Conservation (phyloP, 2,797 vertebrate species). For the Caiman crocodilus region DNA sequence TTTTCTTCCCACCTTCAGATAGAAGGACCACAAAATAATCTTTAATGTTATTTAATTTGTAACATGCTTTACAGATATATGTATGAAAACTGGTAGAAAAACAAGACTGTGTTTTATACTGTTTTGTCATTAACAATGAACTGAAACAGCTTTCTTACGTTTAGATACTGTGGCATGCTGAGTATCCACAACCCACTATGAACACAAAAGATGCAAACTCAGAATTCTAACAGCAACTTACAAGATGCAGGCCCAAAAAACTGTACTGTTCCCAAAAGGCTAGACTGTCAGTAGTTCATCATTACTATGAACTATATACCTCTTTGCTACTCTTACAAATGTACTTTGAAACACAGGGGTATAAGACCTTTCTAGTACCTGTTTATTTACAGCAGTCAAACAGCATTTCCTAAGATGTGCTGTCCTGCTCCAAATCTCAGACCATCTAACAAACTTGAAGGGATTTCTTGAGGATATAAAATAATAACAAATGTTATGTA, state of each 20-base stretch:
- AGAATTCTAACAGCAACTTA: background rate
- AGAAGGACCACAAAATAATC: background rate
- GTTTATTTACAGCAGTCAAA: background rate
- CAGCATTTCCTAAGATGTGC: background rate
- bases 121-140: background rate
- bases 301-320: background rate
- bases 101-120: background rate
- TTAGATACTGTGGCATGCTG: background rate
- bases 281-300: background rate
- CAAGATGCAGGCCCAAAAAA: no score
- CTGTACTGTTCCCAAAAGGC: background rate
- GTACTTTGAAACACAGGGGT: background rate
- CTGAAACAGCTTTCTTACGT: background rate
- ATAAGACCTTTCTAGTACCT: background rate
- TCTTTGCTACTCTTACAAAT: background rate
- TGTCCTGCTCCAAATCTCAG: background rate
- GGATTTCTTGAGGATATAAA: background rate
- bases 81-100: background rate
- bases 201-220: background rate
- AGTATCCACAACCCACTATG: background rate
- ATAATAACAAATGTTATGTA: background rate
- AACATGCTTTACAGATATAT: background rate
- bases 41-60: background rate
- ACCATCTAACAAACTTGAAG: background rate
- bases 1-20: background rate